Percentiles rank a stretch among this genome's conserved stretches.
Evolutionary conservation across 53 echinoderm and acorn worm species (phyloP).

Genomic region (Echinarachnius parma): DNA sequence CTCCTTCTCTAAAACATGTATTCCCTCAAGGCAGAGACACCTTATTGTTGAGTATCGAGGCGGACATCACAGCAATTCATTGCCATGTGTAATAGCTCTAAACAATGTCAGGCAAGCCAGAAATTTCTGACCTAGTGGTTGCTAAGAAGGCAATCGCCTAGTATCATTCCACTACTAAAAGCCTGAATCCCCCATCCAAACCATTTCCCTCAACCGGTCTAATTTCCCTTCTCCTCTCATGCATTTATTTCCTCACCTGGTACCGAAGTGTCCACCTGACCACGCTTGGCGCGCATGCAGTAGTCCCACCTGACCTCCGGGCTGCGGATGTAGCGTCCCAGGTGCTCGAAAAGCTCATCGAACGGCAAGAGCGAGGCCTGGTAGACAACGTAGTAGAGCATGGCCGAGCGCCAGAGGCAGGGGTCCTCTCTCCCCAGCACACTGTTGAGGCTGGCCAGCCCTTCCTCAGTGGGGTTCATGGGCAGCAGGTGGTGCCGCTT

Average conservation of each 20-base stretch:
- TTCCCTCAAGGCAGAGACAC: no score
- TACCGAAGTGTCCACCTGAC: conserved; percentile 70
- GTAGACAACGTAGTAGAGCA: conserved; percentile 82
- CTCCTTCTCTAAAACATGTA: no score
- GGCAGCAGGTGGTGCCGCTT: conserved; percentile 50
- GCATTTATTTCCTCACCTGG: conserved; percentile 92
- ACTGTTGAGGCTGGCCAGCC: conserved; percentile 83
- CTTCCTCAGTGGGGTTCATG: conserved; percentile 79
- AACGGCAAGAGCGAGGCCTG: conserved; percentile 71
- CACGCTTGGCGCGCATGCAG: conserved; percentile 80
- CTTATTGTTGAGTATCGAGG: no score
- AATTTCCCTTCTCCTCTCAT: no score
- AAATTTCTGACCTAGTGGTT: no score
- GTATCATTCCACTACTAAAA: no score
- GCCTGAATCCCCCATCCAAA: no score
- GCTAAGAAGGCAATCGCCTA: no score
- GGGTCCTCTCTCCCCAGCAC: conserved; percentile 76
- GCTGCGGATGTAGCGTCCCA: conserved; percentile 60
- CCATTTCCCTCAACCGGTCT: no score
- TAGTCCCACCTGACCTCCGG: conserved; percentile 86
- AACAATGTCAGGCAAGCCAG: no score
- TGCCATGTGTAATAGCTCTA: no score
- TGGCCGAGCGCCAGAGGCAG: conserved; percentile 76
- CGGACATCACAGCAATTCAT: no score
- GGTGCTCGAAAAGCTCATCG: conserved; percentile 56